These are phyloP conservation scores for Coregonus ussuriensis DNA, from an alignment of 2,797 vertebrate species.

Conservation along the genomic window DNA sequence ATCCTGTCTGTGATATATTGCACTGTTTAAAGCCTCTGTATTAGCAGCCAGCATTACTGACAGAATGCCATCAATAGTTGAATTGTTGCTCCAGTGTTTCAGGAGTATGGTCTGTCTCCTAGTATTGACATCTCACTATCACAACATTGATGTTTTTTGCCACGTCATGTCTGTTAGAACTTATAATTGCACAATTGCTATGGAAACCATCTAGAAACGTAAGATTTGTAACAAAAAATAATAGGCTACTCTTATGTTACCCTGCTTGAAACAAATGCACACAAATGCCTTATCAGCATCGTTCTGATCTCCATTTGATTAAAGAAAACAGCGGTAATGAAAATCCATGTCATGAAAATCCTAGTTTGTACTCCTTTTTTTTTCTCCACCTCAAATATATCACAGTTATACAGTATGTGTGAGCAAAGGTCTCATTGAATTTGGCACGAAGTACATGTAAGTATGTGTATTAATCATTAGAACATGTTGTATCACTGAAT, in stretches of 20 bases:
- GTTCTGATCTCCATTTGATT: conserved; percentile 20
- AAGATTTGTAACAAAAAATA: neutral
- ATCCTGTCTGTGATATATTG: conserved; percentile 57
- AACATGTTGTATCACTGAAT: conserved; percentile 41
- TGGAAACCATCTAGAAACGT: too few species aligned
- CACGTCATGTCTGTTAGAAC: conserved; percentile 18
- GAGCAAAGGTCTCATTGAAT: conserved; percentile 16
- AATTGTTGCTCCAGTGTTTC: conserved; percentile 34
- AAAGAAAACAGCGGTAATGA: conserved; percentile 12
- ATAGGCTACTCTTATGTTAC: conserved; percentile 21
- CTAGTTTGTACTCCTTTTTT: conserved; percentile 64
- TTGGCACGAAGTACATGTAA: too few species aligned
- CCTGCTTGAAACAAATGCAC: neutral
- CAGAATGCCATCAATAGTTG: conserved; percentile 58
- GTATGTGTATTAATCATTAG: conserved; percentile 50
- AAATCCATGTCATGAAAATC: conserved; percentile 80
- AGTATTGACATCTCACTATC: conserved; percentile 30
- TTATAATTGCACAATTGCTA: too few species aligned
- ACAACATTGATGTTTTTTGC: conserved; percentile 15
- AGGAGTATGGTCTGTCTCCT: conserved; percentile 29
- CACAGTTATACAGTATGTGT: conserved; percentile 63
- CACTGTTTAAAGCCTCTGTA: conserved; percentile 65
- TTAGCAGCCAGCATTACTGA: conserved; percentile 64
- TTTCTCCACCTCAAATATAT: conserved; percentile 61
- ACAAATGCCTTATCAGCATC: neutral